Conservation (phyloP, 92 coral and sea anemone genomes). For the Heliopora coerulea region DNA sequence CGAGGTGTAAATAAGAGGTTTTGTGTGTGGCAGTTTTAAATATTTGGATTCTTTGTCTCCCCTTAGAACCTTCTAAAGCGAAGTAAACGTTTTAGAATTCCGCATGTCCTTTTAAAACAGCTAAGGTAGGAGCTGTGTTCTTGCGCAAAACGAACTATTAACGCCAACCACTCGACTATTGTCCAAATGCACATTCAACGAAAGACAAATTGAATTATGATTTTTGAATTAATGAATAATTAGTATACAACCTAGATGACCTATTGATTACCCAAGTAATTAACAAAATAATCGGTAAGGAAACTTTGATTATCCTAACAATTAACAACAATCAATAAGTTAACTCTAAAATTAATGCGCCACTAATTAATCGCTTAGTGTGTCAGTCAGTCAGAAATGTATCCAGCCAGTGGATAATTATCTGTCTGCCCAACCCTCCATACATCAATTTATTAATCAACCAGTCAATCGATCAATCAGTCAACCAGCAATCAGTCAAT, state of each 20-base stretch:
- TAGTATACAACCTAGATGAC: background rate
- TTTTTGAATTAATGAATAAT: background rate
- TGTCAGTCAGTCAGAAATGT: background rate
- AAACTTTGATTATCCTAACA: too few relatives aligned
- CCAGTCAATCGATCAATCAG: background rate
- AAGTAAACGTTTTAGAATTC: conserved; percentile 32
- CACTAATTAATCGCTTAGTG: background rate
- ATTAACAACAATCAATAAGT: too few relatives aligned
- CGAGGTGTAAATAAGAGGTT: too few relatives aligned
- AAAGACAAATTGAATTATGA: conserved; percentile 4
- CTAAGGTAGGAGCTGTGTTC: conserved; percentile 17
- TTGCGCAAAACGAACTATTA: too few relatives aligned
- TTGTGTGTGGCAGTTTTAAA: too few relatives aligned
- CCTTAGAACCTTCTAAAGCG: conserved; percentile 38
- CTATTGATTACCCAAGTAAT: background rate
- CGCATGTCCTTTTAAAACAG: conserved; percentile 13
- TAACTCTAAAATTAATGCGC: too few relatives aligned
- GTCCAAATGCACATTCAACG: background rate
- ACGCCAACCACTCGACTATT: background rate
- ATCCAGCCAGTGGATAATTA: background rate
- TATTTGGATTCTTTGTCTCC: conserved; percentile 13
- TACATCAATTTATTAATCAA: background rate
- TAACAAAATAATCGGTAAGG: background rate
- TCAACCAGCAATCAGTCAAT: conserved; percentile 2
- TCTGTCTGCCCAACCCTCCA: background rate